Percentiles rank a stretch among this genome's conserved stretches.
Evolutionary conservation across 2,797 vertebrate genomes (phyloP).

Genomic region (Mustela erminea): DNA sequence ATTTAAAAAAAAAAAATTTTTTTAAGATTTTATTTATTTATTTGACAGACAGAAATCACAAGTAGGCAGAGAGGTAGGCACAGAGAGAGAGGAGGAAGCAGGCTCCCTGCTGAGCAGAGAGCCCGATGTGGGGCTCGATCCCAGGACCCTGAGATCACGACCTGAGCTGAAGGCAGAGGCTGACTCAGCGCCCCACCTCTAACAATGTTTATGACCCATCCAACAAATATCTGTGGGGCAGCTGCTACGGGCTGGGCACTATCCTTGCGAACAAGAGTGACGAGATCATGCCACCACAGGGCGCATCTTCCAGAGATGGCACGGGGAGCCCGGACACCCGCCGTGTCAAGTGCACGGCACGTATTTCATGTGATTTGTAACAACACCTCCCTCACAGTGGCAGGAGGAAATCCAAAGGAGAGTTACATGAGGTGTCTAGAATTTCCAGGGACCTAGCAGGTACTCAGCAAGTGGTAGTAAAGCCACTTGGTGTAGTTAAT

Average conservation of each 20-base stretch:
- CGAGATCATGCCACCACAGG: neutral
- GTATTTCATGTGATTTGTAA: neutral
- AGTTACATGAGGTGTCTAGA: neutral
- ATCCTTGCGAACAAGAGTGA: neutral
- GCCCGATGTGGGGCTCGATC: too few relatives aligned
- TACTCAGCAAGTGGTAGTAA: neutral
- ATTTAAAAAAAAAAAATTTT: neutral
- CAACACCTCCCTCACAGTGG: neutral
- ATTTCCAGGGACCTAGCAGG: neutral
- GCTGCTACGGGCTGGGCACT: neutral
- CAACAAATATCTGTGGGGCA: neutral
- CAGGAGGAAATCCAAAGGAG: neutral
- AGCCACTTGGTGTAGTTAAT: neutral
- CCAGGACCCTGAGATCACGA: too few relatives aligned
- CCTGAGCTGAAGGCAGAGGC: too few relatives aligned
- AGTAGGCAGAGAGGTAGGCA: too few relatives aligned
- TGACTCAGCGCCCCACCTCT: neutral
- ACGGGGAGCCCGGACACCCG: neutral
- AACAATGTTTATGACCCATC: neutral
- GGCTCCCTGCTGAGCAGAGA: too few relatives aligned
- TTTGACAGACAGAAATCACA: too few relatives aligned
- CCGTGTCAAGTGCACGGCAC: neutral
- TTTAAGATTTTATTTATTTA: too few relatives aligned
- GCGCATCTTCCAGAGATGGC: neutral
- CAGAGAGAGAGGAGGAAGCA: too few relatives aligned